phyloP scores from a whole-genome alignment of 1,140 invertebrate genomes.

The Sarcophaga peregrina region DNA sequence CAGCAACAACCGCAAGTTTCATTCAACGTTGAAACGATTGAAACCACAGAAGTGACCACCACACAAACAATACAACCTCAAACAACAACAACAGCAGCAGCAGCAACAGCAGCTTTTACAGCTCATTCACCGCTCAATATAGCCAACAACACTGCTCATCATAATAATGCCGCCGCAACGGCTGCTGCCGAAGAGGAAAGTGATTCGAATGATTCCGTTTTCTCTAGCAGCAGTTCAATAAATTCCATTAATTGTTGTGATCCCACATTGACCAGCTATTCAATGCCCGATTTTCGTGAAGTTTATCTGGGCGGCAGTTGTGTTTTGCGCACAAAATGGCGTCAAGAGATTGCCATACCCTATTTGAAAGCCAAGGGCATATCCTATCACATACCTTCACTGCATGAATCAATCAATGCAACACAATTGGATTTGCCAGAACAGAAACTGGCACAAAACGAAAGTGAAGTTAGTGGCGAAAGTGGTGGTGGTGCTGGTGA shows the following conservation, averaged over 20 bases:
- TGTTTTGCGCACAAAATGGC: conserved; percentile 94
- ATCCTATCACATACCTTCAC: conserved; percentile 72
- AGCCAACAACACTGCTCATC: conserved; percentile 19
- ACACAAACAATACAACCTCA: conserved; percentile 46
- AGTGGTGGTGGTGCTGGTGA: not conserved
- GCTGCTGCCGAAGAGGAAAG: conserved; percentile 56
- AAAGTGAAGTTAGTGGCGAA: conserved; percentile 35
- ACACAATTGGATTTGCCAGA: conserved; percentile 45
- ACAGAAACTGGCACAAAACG: not conserved
- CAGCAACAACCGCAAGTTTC: conserved; percentile 50
- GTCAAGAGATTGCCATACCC: conserved; percentile 91
- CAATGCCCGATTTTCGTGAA: conserved; percentile 56
- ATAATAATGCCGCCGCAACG: not conserved
- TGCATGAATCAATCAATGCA: conserved; percentile 60
- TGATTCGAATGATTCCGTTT: conserved; percentile 65
- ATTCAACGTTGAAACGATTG: conserved; percentile 62
- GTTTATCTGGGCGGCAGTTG: conserved; percentile 89
- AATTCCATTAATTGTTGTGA: conserved; percentile 49
- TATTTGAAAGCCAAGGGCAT: conserved; percentile 88
- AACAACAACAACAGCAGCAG: conserved; percentile 5
- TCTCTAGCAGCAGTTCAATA: conserved; percentile 64
- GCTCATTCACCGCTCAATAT: conserved; percentile 42
- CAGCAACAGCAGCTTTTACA: conserved; percentile 3
- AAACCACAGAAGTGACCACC: conserved; percentile 63
- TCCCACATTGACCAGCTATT: conserved; percentile 21